Conservation (phyloP, 1,140 invertebrate species). For the Platorchestia sp. region DNA sequence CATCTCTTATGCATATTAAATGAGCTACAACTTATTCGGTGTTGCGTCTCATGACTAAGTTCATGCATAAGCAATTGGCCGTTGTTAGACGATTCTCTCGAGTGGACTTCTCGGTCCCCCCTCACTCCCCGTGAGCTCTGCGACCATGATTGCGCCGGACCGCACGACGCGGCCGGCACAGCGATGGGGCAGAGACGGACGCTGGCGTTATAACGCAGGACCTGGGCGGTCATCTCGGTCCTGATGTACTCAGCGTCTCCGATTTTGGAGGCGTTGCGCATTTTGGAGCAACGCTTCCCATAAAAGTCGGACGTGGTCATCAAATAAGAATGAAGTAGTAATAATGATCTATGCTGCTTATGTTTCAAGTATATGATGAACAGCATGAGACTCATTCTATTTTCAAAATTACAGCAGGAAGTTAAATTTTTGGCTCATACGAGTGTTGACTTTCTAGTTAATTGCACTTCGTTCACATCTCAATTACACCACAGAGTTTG, state of each 20-base stretch:
- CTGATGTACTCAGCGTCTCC: not conserved
- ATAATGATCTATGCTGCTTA: no score
- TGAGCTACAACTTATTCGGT: constrained; percentile 45
- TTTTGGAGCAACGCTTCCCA: not conserved
- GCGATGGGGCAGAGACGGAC: not conserved
- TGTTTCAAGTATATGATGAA: no score
- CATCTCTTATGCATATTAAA: constrained; percentile 56
- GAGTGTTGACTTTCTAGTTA: no score
- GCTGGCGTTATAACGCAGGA: not conserved
- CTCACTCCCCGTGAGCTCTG: not conserved
- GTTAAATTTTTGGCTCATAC: no score
- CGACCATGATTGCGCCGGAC: not conserved
- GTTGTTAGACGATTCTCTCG: constrained; percentile 7
- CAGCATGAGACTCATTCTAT: no score
- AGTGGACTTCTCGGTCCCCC: not conserved
- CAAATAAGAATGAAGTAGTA: no score
- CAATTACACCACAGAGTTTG: no score
- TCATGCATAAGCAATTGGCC: constrained; percentile 54
- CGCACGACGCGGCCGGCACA: not conserved
- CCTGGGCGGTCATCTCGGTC: not conserved
- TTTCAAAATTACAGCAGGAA: no score
- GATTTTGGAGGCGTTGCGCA: not conserved
- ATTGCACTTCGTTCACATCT: no score
- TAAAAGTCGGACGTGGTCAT: no score
- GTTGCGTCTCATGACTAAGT: constrained; percentile 49